Evolutionary conservation across 2,113 vertebrate species (phyloP), one percentile per base, ranked within the genome.

Genomic region (Oryzias curvinotus): DNA sequence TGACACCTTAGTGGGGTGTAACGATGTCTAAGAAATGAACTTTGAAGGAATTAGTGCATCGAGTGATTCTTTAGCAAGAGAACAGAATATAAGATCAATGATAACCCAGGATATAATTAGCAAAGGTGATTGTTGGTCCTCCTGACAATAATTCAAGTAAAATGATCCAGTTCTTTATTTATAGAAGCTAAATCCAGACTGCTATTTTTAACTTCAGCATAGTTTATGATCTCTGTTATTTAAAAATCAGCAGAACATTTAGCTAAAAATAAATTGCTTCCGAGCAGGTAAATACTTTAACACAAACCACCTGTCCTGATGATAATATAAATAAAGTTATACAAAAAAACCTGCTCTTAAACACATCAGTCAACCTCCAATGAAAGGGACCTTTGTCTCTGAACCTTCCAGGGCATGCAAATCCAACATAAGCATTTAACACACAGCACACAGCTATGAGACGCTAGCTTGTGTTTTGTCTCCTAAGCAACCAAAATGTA

Each of bases 401-500:
- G 7, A 30, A 10, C 13, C 18, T 54, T 36, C 19, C 15, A 18
- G 28, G 25, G 5, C 3, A 28, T 45, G 2, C 41, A 21, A 21
- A 51, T 13, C 19, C 21, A 42, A 57, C 4, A 46, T 42, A 62
- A 50, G 56, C 58, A 45, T 23, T 26, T 12, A 44, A 5, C 50
- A 12, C 45, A 25, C 26, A 13, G 13, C 21, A 26, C 21, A 53
- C 46, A 48, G 10, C 25, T 36, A 36, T 43, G 25, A 26, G 44
- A 43, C 13, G 25, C 23, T 3, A 6, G 16, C 14, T 25, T 18
- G 15, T n/a, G 8, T 3, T 49, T 7, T 18, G 76, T 76, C 68
- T 2, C 70, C 73, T 25, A 6, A 23, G 85, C 61, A 79, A 85
- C 79, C 28, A 62, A 23, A 36, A 63, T 51, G 50, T 14, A 19